Evolutionary conservation across 1,140 invertebrate genomes (phyloP).

Genomic region (Chrysoperla carnea): DNA sequence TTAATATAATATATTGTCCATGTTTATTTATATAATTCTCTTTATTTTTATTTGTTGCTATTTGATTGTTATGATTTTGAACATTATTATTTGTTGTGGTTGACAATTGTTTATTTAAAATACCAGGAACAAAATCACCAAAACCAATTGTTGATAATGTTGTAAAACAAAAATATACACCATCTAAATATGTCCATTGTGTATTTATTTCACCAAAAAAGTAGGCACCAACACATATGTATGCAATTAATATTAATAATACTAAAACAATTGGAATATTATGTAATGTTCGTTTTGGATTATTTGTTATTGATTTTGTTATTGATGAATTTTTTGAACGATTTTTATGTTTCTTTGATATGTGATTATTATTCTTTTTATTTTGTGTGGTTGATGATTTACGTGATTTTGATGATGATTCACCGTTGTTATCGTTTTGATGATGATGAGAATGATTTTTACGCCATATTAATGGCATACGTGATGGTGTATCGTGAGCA

Average conservation of each 20-base stretch:
- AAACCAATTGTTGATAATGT: conserved; percentile 76
- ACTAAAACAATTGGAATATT: conserved; percentile 55
- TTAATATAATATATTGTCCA: conserved; percentile 22
- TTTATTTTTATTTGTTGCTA: too few relatives aligned
- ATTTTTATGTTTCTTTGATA: conserved; percentile 8
- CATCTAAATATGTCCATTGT: conserved; percentile 65
- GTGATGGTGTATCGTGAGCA: conserved; percentile 49
- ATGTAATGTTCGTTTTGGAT: conserved; percentile 18
- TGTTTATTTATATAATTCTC: too few relatives aligned
- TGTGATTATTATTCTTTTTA: too few relatives aligned
- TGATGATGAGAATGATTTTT: conserved; percentile 11
- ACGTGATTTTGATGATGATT: conserved; percentile 1
- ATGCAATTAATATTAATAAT: conserved; percentile 44
- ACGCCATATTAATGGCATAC: conserved; percentile 46
- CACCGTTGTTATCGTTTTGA: background rate
- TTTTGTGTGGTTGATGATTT: background rate
- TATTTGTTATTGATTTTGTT: conserved; percentile 5
- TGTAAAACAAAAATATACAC: conserved; percentile 76
- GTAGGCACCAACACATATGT: conserved; percentile 51
- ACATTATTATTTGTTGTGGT: conserved; percentile 44
- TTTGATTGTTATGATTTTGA: too few relatives aligned
- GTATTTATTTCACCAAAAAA: conserved; percentile 48
- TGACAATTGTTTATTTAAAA: conserved; percentile 32
- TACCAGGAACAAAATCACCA: conserved; percentile 58
- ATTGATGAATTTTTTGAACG: conserved; percentile 18